Base-by-base conservation (phyloP, 1,140 invertebrate genomes). In the Polypedilum pembai region DNA sequence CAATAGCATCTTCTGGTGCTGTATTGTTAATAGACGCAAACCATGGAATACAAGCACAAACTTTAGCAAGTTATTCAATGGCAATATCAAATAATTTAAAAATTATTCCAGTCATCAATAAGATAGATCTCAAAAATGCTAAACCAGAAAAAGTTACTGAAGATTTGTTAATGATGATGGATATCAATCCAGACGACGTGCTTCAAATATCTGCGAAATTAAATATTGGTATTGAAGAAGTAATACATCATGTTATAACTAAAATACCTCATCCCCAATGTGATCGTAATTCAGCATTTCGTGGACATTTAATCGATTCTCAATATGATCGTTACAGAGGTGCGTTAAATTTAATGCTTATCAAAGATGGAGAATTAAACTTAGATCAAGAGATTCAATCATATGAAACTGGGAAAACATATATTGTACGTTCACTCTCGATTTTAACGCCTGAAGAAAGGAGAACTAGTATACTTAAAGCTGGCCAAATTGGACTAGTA, bases 11-110 rank as follows among this genome's bases (percentile, higher is more conserved):
- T 82, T 93, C 98, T 87, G 97, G 96, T 2, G 96, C 96, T 7
- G 88, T 99, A 76, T 83, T 99, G 7, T 81, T 99, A 24, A 93
- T 99, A 0, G 98, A 99, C 86, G 96, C 97, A 3, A 98, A 98
- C 84, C 93, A 98, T 81, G 95, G 94, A 15, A 90, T 99, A 45
- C 95, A 99, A 85, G 97, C 97, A 1, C 98, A 99, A 83, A 99
- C 97, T 1, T 93, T 99, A 12, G 96, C 97, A 8, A 98, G 99
- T 78, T 98, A 96, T 83, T 94, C 94, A 79, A 82, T 98, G 73
- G 96, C 97, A 0, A 92, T 94, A 84, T 89, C 89, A 63, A 87
- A 88, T 74, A 88, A 96, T 78, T 81, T 98, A 20, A 81, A 85
- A 2, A 92, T 99, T 75, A 90, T 99, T 78, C 96, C 97, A 7